Evolutionary conservation across 2,113 vertebrate genomes (phyloP), one percentile per base, ranked within the genome.

Genomic region (Thomomys bottae): DNA sequence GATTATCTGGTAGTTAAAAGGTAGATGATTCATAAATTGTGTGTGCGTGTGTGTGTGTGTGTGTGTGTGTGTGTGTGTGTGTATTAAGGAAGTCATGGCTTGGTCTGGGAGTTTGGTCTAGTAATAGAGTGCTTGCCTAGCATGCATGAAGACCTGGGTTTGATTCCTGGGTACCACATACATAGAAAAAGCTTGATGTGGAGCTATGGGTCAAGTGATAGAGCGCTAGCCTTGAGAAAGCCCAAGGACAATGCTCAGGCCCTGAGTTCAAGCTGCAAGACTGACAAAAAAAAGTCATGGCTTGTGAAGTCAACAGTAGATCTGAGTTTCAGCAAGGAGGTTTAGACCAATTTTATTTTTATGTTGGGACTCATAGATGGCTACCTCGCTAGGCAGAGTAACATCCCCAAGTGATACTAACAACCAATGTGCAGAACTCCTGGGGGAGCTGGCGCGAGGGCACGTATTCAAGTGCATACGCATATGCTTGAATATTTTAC

Each of bases 1-100:
- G 30, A 80, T 81, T 85, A 84, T 34, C 49, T 90, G 49, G 28
- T 77, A 70, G 57, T 79, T 54, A 4, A 42, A 77, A 77, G 83
- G 63, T 23, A 91, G 83, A 63, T 73, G 45, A 86, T 75, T 95
- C n/a, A 32, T 61, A n/a, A 42, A 90, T 32, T 88, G 6, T 11
- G 45, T 45, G 45, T 45, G 45, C 11, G 45, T 45, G 45, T 45
- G 45, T 45, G 45, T 45, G 45, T 45, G 45, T 45, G 45, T 45
- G 45, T 45, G 45, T 45, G 45, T 45, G 45, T 45, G 45, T 8
- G 45, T 8, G 45, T 8, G 45, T n/a, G n/a, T n/a, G n/a, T n/a
- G n/a, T n/a, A n/a, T n/a, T n/a, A n/a, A n/a, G n/a, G n/a, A n/a
- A n/a, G n/a, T n/a, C n/a, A n/a, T n/a, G n/a, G n/a, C n/a, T n/a